Evolutionary conservation across 1,140 invertebrate genomes (phyloP).

Genomic region (Diachasma alloeum): DNA sequence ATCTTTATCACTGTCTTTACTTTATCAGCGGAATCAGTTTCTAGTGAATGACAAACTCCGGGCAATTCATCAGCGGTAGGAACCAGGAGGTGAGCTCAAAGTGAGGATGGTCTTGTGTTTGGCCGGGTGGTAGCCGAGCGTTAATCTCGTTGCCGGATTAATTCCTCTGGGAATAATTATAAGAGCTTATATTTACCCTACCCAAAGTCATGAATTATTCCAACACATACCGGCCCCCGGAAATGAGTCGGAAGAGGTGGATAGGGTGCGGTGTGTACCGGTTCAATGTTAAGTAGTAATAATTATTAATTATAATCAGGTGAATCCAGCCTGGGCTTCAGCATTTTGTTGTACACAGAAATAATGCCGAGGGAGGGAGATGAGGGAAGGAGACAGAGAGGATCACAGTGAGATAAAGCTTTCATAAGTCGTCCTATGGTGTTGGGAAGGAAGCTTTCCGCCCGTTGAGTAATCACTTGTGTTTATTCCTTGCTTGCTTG

Average conservation of each 20-base stretch:
- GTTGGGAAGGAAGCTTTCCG: not conserved
- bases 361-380: not conserved
- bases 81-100: not conserved
- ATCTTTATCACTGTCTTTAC: not conserved
- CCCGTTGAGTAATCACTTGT: not conserved
- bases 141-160: slow-evolving; percentile 14
- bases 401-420: not conserved
- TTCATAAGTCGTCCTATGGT: not conserved
- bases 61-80: not conserved
- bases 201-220: slow-evolving; percentile 15
- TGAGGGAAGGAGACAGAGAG: not conserved
- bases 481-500: not conserved
- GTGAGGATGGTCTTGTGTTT: slow-evolving; percentile 9
- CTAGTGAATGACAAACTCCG: not conserved
- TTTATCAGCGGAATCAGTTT: not conserved
- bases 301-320: slow-evolving; percentile 21
- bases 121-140: not conserved
- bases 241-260: not conserved
- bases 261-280: not conserved
- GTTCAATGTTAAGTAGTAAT: slow-evolving; percentile 24
- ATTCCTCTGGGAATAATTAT: slow-evolving; percentile 22
- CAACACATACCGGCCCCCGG: slow-evolving; percentile 11
- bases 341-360: not conserved
- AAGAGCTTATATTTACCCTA: slow-evolving; percentile 21
- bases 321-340: not conserved